Evolutionary conservation across 2,888 invertebrate genomes (phyloP).

Genomic region (Maniola hyperantus): DNA sequence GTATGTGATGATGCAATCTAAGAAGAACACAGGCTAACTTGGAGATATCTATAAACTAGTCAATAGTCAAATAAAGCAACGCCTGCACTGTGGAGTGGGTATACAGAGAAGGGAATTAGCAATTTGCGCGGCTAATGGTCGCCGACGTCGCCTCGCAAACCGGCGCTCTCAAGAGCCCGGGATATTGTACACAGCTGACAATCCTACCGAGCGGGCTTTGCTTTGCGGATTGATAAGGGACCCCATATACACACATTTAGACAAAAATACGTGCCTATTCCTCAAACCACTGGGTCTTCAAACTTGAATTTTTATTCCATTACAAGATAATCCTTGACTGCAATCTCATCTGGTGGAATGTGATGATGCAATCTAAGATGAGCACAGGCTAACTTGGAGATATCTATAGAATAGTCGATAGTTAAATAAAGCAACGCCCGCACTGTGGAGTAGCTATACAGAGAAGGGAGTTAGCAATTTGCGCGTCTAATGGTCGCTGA

Average conservation of each 20-base stretch:
- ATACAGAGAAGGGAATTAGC: conserved; percentile 41
- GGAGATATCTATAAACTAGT: too few species aligned
- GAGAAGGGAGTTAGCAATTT: conserved; percentile 45
- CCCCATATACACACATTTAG: not conserved
- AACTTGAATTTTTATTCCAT: too few species aligned
- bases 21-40: too few species aligned
- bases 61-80: conserved; percentile 13
- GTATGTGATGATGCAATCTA: too few species aligned
- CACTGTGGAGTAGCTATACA: not conserved
- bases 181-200: conserved; percentile 33
- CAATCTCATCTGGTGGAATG: too few species aligned
- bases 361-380: too few species aligned
- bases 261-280: too few species aligned
- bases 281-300: too few species aligned
- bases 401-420: too few species aligned
- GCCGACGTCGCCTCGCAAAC: conserved; percentile 23
- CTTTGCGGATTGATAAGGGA: conserved; percentile 19
- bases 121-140: conserved; percentile 42
- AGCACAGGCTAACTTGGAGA: too few species aligned
- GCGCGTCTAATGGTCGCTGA: conserved; percentile 37
- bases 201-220: conserved; percentile 19
- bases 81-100: not conserved
- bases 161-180: conserved; percentile 23
- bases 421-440: conserved; percentile 20
- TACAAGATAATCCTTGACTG: too few species aligned